Base-by-base conservation (phyloP, 2,888 invertebrate species). In the Idaea dimidiata region DNA sequence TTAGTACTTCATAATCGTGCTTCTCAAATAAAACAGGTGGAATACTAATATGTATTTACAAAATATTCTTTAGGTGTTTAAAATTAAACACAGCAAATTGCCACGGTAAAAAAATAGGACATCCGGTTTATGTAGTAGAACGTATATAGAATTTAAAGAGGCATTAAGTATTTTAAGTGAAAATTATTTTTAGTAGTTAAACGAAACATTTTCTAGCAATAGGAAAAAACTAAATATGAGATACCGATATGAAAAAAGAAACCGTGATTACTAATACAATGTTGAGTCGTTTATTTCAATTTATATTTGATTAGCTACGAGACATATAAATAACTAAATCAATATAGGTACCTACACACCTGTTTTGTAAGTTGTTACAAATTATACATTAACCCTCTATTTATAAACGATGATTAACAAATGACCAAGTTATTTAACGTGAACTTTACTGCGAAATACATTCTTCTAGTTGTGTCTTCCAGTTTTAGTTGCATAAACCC, bases 71-170 rank as follows among this genome's bases (percentile, higher is more conserved):
- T 10, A 43, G 43, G 43, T 43, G 43, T 43, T 43, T 43, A 63
- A 63, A 60, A 59, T 66, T 62, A 62, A 59, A 59, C 43, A 43
- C 0, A 61, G 60, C 62, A 66, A 71, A 70, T 71, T 66, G 70
- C 54, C 62, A 66, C 66, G 58, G 64, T 66, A 66, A 72, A 77
- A 78, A 76, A 73, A 72, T 66, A 65, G 66, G 66, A 73, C 69
- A 71, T 79, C 79, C 76, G 76, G 72, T 62, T 66, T 65, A 62
- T 59, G 67, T 63, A 64, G 62, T 68, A 62, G 68, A 71, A 24
- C 24, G 24, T 24, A 24, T 24, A 24, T 72, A 72, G 72, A 73
- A 77, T 78, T 70, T 68, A 66, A 73, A 75, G 74, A 69, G 62
- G 55, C 58, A 57, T 71, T 66, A 63, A 67, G 59, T 58, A 59